Conservation (phyloP, 1,140 invertebrate genomes). For the Drosophila ficusphila region DNA sequence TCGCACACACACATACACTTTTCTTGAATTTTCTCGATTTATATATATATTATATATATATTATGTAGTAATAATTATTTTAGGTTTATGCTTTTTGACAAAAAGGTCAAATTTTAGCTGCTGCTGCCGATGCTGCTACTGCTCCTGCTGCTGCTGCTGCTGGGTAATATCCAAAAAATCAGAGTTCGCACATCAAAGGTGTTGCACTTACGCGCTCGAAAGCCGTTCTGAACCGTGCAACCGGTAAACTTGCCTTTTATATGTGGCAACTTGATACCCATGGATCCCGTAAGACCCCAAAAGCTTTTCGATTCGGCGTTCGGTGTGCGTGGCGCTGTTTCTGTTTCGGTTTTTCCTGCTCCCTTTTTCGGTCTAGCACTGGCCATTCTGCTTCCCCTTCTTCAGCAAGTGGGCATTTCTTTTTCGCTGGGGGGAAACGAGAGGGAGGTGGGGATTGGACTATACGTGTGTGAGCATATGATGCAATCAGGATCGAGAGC, state of each 20-base stretch:
- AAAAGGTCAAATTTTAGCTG: slow-evolving; percentile 73
- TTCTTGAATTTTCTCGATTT: slow-evolving; percentile 41
- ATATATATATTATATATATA: slow-evolving; percentile 31
- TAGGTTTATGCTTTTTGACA: slow-evolving; percentile 50
- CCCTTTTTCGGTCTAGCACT: slow-evolving; percentile 82
- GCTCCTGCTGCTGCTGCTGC: slow-evolving; percentile 14
- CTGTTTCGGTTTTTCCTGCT: slow-evolving; percentile 73
- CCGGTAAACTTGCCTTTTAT: slow-evolving; percentile 91
- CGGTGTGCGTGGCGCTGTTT: slow-evolving; percentile 39
- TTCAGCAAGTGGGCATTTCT: slow-evolving; percentile 63
- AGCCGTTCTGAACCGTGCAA: slow-evolving; percentile 94
- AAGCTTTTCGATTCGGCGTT: slow-evolving; percentile 51
- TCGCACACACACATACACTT: slow-evolving; percentile 52
- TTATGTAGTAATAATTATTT: slow-evolving; percentile 44
- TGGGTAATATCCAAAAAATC: slow-evolving; percentile 70
- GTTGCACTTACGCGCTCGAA: slow-evolving; percentile 93
- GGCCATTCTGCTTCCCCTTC: slow-evolving; percentile 20
- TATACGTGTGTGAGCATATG: slow-evolving; percentile 60
- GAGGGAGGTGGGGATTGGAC: neutral
- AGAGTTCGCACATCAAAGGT: slow-evolving; percentile 84
- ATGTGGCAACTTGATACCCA: slow-evolving; percentile 91
- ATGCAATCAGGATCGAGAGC: slow-evolving; percentile 70
- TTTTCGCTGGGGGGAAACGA: no score
- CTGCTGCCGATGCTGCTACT: slow-evolving; percentile 35
- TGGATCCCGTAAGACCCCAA: slow-evolving; percentile 61